phyloP scores from a whole-genome alignment of 2,888 invertebrate species.

The Polydrusus cervinus region DNA sequence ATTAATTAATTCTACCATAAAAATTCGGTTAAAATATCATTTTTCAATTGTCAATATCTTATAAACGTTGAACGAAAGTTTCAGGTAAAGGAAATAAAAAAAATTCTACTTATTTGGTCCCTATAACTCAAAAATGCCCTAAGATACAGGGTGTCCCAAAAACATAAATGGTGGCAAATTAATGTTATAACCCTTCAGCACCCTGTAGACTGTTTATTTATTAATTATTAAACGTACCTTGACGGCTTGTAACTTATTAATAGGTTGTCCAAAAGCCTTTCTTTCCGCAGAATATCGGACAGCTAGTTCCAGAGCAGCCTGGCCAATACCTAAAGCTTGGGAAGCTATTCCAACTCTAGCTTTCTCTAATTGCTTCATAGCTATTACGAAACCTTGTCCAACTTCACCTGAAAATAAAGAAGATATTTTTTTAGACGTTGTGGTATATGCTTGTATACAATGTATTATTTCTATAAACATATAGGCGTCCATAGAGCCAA shows the following conservation, averaged over 20 bases:
- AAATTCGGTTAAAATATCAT: too few species aligned
- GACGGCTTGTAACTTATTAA: conserved; percentile 80
- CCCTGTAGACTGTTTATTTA: not conserved
- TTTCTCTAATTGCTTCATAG: conserved; percentile 82
- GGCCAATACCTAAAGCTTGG: conserved; percentile 84
- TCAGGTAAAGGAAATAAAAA: too few species aligned
- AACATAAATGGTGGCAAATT: too few species aligned
- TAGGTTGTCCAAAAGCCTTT: conserved; percentile 79
- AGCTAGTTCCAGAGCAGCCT: conserved; percentile 84
- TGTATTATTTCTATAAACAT: too few species aligned
- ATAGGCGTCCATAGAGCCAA: too few species aligned
- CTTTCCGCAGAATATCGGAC: conserved; percentile 79
- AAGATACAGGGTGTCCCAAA: too few species aligned
- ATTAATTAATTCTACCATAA: too few species aligned
- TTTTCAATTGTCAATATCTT: too few species aligned
- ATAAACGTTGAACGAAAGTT: too few species aligned
- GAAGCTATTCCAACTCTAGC: conserved; percentile 84
- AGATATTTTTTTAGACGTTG: not conserved
- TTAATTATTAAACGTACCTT: not conserved
- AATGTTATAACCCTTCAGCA: too few species aligned
- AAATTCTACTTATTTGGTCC: too few species aligned
- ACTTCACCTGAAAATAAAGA: conserved; percentile 64
- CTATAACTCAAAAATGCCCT: too few species aligned
- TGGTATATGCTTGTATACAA: not conserved
- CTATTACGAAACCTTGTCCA: conserved; percentile 83